Evolutionary conservation across 2,113 vertebrate genomes (phyloP).

Genomic region (Podiceps cristatus): DNA sequence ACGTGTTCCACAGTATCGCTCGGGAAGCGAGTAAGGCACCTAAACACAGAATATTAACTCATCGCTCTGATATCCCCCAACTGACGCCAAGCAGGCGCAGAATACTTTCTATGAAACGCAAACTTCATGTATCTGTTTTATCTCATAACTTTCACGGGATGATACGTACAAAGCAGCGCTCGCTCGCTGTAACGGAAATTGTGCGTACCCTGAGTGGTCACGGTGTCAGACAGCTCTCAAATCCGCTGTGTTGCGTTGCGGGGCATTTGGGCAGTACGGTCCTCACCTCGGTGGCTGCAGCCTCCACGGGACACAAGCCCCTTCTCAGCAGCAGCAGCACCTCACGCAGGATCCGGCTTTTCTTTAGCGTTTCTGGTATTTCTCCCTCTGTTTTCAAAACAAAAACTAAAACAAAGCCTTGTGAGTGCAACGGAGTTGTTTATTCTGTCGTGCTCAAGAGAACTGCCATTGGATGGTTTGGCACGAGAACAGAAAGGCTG

Average conservation of each 20-base stretch:
- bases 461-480: background rate
- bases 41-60: slow-evolving; percentile 70
- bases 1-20: slow-evolving; percentile 52
- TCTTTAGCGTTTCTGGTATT: background rate
- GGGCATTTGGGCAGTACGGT: background rate
- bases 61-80: slow-evolving; percentile 41
- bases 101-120: slow-evolving; percentile 30
- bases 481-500: background rate
- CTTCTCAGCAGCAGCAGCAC: background rate
- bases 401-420: background rate
- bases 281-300: background rate
- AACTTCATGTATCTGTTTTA: slow-evolving; percentile 11
- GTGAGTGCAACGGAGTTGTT: background rate
- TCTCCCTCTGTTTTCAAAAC: background rate
- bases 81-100: background rate
- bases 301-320: background rate
- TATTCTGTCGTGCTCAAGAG: background rate
- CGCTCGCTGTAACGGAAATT: slow-evolving; percentile 17
- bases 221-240: slow-evolving; percentile 36
- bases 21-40: slow-evolving; percentile 57
- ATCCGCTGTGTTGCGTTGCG: slow-evolving; percentile 32
- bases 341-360: background rate
- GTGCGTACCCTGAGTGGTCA: slow-evolving; percentile 4
- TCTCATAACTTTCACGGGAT: background rate
- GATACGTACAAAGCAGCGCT: background rate